These are phyloP conservation scores for Podarcis raffonei DNA, from an alignment of 2,113 vertebrate species.

Conservation along the genomic window DNA sequence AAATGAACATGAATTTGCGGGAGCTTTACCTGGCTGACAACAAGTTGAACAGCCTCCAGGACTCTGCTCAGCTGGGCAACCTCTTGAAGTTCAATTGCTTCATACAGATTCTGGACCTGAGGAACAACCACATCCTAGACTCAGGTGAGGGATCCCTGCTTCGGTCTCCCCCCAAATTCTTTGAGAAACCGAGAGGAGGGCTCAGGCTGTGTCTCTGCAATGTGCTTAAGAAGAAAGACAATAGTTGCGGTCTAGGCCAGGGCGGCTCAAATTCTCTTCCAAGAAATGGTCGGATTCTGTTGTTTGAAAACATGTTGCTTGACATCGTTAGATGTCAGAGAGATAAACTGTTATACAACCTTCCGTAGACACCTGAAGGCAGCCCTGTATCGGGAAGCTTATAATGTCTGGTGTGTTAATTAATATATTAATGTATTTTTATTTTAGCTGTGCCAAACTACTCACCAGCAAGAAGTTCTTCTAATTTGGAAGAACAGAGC, in stretches of 20 bases:
- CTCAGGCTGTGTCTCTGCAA: neutral
- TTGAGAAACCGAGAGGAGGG: rapidly evolving
- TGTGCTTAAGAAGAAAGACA: neutral
- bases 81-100: constrained; percentile 94
- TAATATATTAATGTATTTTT: neutral
- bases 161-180: rapidly evolving
- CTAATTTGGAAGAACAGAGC: neutral
- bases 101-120: constrained; percentile 91
- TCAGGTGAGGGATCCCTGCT: constrained; percentile 77
- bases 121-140: constrained; percentile 94
- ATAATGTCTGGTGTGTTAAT: no score
- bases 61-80: constrained; percentile 93
- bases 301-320: neutral
- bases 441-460: neutral
- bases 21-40: constrained; percentile 95
- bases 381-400: no score
- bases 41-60: constrained; percentile 92
- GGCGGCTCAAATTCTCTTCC: neutral
- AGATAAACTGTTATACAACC: no score
- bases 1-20: constrained; percentile 94
- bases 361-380: no score
- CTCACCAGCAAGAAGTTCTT: neutral
- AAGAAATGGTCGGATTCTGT: neutral
- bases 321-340: no score
- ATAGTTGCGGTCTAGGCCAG: no score